These are phyloP conservation scores for Hypena proboscidalis DNA, from an alignment of 2,888 invertebrate species.

Conservation along the genomic window DNA sequence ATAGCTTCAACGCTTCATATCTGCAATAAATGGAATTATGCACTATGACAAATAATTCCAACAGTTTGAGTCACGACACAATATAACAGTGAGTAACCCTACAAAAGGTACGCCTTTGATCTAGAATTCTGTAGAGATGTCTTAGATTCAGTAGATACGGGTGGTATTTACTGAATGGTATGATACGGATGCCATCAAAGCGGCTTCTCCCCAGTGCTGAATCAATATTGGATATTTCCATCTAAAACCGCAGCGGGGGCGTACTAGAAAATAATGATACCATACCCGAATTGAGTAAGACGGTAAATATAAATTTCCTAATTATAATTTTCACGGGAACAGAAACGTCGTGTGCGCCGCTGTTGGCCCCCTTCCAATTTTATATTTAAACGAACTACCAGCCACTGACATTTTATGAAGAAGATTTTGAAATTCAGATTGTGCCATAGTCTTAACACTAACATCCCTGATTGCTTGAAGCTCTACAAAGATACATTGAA, in stretches of 20 bases:
- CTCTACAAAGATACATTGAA: constrained; percentile 12
- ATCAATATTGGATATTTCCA: constrained; percentile 3
- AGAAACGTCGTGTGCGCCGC: constrained; percentile 60
- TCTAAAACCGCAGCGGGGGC: constrained; percentile 10
- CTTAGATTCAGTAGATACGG: not conserved
- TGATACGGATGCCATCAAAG: not conserved
- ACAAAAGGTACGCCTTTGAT: too few relatives aligned
- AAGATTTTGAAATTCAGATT: constrained; percentile 55
- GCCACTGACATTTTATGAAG: constrained; percentile 66
- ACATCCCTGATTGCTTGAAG: constrained; percentile 5
- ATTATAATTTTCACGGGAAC: constrained; percentile 80
- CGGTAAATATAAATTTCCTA: constrained; percentile 73
- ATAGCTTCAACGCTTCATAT: too few relatives aligned
- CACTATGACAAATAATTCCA: too few relatives aligned
- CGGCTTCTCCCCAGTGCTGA: not conserved
- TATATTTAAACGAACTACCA: constrained; percentile 69
- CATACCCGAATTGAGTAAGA: constrained; percentile 53
- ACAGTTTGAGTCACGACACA: too few relatives aligned
- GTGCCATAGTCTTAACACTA: constrained; percentile 40
- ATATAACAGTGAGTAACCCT: too few relatives aligned
- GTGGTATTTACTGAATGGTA: not conserved
- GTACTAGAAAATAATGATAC: constrained; percentile 33
- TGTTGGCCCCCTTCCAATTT: constrained; percentile 70
- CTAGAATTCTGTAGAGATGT: too few relatives aligned
- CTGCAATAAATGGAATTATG: too few relatives aligned